Evolutionary conservation across 2,888 invertebrate species (phyloP).

Genomic region (Zhuqinia jingwanae): DNA sequence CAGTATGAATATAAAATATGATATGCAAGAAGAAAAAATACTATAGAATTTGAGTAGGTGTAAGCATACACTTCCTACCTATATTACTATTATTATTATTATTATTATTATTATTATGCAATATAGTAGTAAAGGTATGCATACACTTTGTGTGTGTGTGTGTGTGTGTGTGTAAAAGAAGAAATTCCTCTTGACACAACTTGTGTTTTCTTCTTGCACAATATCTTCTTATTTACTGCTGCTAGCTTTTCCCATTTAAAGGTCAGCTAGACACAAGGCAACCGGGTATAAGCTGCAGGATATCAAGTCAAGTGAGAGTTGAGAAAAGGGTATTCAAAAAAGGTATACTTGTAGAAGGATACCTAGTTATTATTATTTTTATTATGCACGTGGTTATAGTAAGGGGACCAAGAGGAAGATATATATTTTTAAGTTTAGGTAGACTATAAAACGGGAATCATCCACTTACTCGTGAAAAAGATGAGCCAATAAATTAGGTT

Average conservation of each 20-base stretch:
- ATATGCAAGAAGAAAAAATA: slow-evolving; percentile 30
- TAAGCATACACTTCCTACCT: too few relatives aligned
- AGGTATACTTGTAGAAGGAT: not conserved
- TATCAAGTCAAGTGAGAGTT: slow-evolving; percentile 1
- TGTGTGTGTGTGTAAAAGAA: not conserved
- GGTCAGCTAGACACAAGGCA: slow-evolving; percentile 48
- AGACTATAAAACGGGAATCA: slow-evolving; percentile 66
- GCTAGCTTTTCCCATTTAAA: slow-evolving; percentile 61
- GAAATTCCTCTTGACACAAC: not conserved
- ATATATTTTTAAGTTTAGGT: slow-evolving; percentile 3
- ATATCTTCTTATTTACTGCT: slow-evolving; percentile 57
- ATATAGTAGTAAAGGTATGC: not conserved
- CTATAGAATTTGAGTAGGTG: too few relatives aligned
- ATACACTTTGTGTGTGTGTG: too few relatives aligned
- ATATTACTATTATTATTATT: not conserved
- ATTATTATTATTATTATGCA: not conserved
- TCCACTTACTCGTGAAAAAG: slow-evolving; percentile 71
- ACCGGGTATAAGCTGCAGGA: not conserved
- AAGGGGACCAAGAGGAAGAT: not conserved
- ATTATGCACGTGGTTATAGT: not conserved
- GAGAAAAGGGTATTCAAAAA: not conserved
- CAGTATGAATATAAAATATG: slow-evolving; percentile 36
- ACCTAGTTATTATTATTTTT: too few relatives aligned
- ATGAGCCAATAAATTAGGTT: slow-evolving; percentile 73
- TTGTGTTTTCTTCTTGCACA: not conserved